Conservation (phyloP, 2,797 vertebrate species). For the Choloepus didactylus region DNA sequence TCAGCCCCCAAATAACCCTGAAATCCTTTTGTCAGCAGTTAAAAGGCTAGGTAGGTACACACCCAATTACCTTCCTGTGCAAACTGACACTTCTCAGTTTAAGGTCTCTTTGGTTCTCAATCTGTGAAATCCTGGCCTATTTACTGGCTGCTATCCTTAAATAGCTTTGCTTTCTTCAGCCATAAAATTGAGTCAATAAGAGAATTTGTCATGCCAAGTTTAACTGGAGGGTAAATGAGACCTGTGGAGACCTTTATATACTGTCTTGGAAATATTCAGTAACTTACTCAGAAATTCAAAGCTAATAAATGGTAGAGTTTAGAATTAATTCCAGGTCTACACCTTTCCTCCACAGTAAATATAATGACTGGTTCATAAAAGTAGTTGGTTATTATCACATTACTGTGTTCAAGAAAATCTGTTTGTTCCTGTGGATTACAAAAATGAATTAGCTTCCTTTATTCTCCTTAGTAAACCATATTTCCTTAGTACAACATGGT, state of each 20-base stretch:
- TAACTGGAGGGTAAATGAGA: not conserved
- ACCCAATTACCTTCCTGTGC: not conserved
- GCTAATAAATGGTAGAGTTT: not conserved
- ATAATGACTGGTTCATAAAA: not conserved
- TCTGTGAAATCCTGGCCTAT: not conserved
- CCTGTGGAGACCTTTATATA: not conserved
- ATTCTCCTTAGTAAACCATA: not conserved
- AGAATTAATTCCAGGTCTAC: not conserved
- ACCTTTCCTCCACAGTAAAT: not conserved
- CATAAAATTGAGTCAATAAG: not conserved
- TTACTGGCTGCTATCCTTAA: not conserved
- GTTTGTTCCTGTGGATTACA: not conserved
- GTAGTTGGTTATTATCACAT: not conserved
- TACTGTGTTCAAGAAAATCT: not conserved
- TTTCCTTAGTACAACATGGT: not conserved
- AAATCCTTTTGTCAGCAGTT: not conserved
- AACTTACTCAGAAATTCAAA: slow-evolving; percentile 10
- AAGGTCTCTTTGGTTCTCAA: not conserved
- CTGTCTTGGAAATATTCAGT: not conserved
- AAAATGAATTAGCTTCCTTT: not conserved
- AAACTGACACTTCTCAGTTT: not conserved
- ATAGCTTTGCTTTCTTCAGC: not conserved
- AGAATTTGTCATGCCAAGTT: not conserved
- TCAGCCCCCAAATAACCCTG: not conserved
- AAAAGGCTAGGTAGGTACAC: not conserved